phyloP scores from a whole-genome alignment of 2,888 invertebrate genomes.

The Trissoscelio sp. region DNA sequence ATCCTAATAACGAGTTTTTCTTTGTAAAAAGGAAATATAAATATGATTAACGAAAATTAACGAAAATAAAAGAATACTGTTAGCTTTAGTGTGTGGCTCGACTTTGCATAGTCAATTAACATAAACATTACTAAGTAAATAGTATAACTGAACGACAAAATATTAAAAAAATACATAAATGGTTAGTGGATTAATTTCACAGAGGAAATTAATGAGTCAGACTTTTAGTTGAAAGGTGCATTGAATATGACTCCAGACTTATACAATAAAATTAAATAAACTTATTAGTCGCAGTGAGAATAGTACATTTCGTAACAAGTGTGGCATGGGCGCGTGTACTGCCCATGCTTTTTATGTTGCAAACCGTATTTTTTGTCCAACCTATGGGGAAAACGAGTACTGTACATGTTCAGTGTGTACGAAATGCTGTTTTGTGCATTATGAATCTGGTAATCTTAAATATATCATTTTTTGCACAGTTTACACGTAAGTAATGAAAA shows the following conservation, averaged over 20 bases:
- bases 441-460: too few species aligned
- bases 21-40: neutral
- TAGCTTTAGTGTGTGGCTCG: conserved; percentile 23
- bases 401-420: too few species aligned
- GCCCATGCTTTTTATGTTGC: too few species aligned
- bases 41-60: neutral
- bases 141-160: neutral
- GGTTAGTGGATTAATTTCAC: conserved; percentile 30
- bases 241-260: conserved; percentile 13
- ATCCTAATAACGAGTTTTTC: too few species aligned
- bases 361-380: too few species aligned
- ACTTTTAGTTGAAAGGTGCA: conserved; percentile 36
- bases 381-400: too few species aligned
- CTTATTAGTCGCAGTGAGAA: neutral
- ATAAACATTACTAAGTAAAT: conserved; percentile 34
- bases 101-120: conserved; percentile 11
- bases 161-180: conserved; percentile 18
- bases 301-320: too few species aligned
- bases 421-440: too few species aligned
- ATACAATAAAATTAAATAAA: conserved; percentile 24
- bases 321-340: too few species aligned
- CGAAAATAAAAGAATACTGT: conserved; percentile 51
- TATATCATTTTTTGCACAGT: too few species aligned
- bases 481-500: too few species aligned
- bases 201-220: conserved; percentile 42